phyloP scores from a whole-genome alignment of 1,140 invertebrate species.

The Drosophila ananassae region DNA sequence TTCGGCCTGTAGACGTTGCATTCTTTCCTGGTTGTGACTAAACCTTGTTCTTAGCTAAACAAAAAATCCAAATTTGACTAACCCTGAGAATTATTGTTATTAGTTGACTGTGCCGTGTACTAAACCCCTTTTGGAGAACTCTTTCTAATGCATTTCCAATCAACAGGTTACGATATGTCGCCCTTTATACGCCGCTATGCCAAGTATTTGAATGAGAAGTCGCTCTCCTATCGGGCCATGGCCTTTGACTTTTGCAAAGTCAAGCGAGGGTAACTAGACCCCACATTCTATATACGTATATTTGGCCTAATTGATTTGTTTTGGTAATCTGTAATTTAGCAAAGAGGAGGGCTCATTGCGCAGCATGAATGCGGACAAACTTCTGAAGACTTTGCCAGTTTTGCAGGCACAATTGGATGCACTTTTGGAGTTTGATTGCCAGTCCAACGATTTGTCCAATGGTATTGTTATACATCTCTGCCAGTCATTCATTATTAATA shows the following conservation, averaged over 20 bases:
- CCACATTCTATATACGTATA: neutral
- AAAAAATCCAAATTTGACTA: constrained; percentile 50
- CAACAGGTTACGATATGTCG: constrained; percentile 99
- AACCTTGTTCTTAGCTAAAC: constrained; percentile 33
- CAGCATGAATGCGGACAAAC: constrained; percentile 98
- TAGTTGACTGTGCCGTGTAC: constrained; percentile 13
- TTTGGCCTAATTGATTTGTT: constrained; percentile 11
- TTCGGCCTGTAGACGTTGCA: constrained; percentile 20
- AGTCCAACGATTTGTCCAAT: constrained; percentile 98
- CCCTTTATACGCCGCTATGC: constrained; percentile 99
- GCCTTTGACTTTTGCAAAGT: constrained; percentile 99
- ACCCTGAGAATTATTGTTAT: constrained; percentile 17
- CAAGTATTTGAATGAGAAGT: constrained; percentile 99
- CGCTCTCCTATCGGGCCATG: constrained; percentile 97
- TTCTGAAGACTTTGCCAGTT: constrained; percentile 98
- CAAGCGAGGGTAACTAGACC: constrained; percentile 93
- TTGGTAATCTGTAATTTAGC: constrained; percentile 39
- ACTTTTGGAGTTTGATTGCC: constrained; percentile 98
- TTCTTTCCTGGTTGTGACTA: constrained; percentile 41
- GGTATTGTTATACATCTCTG: constrained; percentile 84
- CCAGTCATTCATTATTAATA: neutral
- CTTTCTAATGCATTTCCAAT: constrained; percentile 5
- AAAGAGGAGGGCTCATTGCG: constrained; percentile 98
- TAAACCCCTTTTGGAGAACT: too few relatives aligned
- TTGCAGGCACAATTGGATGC: constrained; percentile 98